Conservation (phyloP, 2,888 invertebrate genomes). For the Nomada lathburiana region DNA sequence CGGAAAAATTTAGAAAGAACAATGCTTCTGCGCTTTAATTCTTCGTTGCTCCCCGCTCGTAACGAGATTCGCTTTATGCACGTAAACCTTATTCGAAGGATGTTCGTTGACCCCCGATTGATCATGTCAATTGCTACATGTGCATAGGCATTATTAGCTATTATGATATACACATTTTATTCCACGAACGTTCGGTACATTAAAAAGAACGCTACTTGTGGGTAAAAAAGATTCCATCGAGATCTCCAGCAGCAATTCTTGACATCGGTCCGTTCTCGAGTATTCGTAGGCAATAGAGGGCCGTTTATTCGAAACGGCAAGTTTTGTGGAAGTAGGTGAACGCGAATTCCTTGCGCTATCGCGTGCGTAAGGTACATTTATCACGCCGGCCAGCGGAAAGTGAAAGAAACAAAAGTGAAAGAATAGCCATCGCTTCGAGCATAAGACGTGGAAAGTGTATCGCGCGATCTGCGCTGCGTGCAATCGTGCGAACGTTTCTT, state of each 20-base stretch:
- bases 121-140: no score
- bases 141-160: no score
- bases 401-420: constrained; percentile 59
- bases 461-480: constrained; percentile 32
- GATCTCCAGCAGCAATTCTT: no score
- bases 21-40: background rate
- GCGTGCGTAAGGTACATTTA: constrained; percentile 44
- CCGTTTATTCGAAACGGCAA: background rate
- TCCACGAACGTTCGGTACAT: no score
- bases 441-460: constrained; percentile 44
- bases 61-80: background rate
- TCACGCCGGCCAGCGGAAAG: constrained; percentile 44
- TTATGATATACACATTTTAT: no score
- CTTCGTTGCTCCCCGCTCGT: background rate
- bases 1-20: constrained; percentile 25
- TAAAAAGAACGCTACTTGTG: no score
- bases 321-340: constrained; percentile 28
- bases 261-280: background rate
- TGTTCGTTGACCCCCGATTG: no score
- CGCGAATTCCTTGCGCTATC: constrained; percentile 46
- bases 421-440: constrained; percentile 39
- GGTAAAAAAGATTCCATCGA: no score
- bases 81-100: constrained; percentile 10
- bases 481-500: constrained; percentile 7
- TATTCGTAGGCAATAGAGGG: background rate